Percentiles rank a stretch among this genome's conserved stretches.
These are phyloP conservation scores for Sinodicranocentrus sp. DNA, from an alignment of 2,888 invertebrate genomes.

Conservation along the genomic window DNA sequence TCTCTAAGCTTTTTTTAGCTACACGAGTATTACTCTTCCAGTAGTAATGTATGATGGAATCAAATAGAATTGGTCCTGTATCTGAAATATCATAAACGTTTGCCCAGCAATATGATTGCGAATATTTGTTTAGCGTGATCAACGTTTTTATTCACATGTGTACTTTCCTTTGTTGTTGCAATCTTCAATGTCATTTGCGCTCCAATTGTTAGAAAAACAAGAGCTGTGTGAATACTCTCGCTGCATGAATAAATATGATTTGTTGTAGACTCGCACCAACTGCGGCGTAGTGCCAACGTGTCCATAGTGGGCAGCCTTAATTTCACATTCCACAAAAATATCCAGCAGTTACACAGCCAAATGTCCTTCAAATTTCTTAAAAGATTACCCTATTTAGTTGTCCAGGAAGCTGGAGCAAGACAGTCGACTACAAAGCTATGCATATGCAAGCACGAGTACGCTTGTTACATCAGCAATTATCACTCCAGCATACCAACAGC, in stretches of 20 bases:
- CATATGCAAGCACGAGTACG: too few relatives aligned
- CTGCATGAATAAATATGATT: too few relatives aligned
- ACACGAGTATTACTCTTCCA: too few relatives aligned
- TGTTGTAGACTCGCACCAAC: too few relatives aligned
- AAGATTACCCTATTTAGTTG: constrained; percentile 54
- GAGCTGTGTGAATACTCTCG: neutral
- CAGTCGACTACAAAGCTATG: neutral
- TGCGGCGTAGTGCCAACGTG: neutral
- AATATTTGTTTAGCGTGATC: too few relatives aligned
- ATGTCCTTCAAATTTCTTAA: constrained; percentile 50
- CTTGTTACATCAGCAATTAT: neutral
- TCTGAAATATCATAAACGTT: too few relatives aligned
- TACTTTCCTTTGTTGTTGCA: constrained; percentile 18
- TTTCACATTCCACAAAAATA: neutral
- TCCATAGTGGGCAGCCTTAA: neutral
- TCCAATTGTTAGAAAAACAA: constrained; percentile 27
- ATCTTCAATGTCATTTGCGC: constrained; percentile 38
- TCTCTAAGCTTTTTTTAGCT: too few relatives aligned
- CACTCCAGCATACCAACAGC: neutral
- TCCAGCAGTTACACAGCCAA: constrained; percentile 12
- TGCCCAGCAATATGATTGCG: too few relatives aligned
- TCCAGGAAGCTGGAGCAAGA: constrained; percentile 51
- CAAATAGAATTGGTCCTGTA: too few relatives aligned
- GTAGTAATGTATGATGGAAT: too few relatives aligned
- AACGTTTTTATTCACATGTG: neutral